These are phyloP conservation scores for Indicator indicator DNA, from an alignment of 2,113 vertebrate genomes.

Conservation along the genomic window DNA sequence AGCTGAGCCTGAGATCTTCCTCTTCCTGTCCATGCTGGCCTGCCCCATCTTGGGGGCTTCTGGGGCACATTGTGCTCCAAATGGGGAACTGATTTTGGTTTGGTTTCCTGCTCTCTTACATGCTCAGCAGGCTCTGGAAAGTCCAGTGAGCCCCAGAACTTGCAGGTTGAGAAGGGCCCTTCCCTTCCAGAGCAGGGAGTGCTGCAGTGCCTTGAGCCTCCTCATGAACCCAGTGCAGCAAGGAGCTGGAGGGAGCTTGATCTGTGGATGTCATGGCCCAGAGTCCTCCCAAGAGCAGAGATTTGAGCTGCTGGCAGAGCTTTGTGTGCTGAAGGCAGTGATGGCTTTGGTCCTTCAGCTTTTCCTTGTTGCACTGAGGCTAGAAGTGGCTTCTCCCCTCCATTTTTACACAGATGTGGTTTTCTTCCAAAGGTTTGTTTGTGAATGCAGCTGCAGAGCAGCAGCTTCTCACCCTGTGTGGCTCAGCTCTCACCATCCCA, in stretches of 20 bases:
- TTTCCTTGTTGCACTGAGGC: not conserved
- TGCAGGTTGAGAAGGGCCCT: not conserved
- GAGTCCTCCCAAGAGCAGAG: not conserved
- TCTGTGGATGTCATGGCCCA: not conserved
- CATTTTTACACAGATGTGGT: not conserved
- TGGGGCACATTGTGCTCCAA: not conserved
- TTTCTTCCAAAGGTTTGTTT: not conserved
- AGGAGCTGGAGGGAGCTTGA: not conserved
- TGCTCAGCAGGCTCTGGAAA: slow-evolving; percentile 16
- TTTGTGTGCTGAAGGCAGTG: fast-evolving
- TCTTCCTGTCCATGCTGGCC: not conserved
- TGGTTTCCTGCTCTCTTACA: slow-evolving; percentile 28
- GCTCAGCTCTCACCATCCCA: not conserved
- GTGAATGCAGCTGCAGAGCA: not conserved
- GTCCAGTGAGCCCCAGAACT: not conserved
- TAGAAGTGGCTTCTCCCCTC: too few relatives aligned
- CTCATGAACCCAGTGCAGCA: fast-evolving
- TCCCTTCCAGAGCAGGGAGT: not conserved
- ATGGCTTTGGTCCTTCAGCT: not conserved
- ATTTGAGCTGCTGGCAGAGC: not conserved
- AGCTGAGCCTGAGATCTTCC: slow-evolving; percentile 42
- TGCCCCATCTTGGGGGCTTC: not conserved
- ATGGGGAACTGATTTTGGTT: slow-evolving; percentile 41
- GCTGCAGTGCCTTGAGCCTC: not conserved
- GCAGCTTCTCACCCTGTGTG: not conserved